phyloP scores from a whole-genome alignment of 2,888 invertebrate species.

The Incurvaria masculella region DNA sequence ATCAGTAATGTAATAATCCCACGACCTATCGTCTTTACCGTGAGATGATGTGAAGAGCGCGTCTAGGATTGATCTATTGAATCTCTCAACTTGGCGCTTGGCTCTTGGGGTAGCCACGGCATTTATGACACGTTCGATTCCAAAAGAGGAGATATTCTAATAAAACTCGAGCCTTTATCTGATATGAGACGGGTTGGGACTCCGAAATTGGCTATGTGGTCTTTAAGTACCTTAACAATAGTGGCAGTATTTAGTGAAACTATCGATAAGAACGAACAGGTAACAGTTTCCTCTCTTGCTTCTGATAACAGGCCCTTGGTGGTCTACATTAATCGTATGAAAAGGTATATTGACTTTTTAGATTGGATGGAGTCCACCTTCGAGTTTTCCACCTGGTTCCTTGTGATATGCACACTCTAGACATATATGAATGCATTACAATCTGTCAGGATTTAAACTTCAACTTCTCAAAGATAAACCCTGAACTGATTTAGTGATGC shows the following conservation, averaged over 20 bases:
- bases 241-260: neutral
- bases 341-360: conserved; percentile 29
- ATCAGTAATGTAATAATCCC: conserved; percentile 16
- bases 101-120: conserved; percentile 21
- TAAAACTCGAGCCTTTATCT: conserved; percentile 2
- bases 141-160: neutral
- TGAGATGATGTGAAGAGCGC: conserved; percentile 14
- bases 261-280: conserved; percentile 1
- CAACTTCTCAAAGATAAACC: conserved; percentile 15
- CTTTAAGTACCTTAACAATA: neutral
- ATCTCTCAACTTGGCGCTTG: conserved; percentile 20
- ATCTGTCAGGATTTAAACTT: conserved; percentile 14
- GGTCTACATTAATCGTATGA: conserved; percentile 21
- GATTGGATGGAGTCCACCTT: conserved; percentile 30
- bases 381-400: conserved; percentile 16
- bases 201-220: neutral
- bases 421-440: conserved; percentile 17
- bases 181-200: conserved; percentile 1
- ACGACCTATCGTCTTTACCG: conserved; percentile 13
- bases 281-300: neutral
- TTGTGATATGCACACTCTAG: conserved; percentile 29
- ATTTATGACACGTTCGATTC: conserved; percentile 16
- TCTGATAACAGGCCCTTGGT: conserved; percentile 6
- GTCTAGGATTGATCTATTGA: conserved; percentile 17
- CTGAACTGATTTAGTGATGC: conserved; percentile 15